A percentile compares a stretch with the other conserved stretches of the same genome.
Evolutionary conservation across 2,888 invertebrate species (phyloP).

Genomic region (Volucella bombylans): DNA sequence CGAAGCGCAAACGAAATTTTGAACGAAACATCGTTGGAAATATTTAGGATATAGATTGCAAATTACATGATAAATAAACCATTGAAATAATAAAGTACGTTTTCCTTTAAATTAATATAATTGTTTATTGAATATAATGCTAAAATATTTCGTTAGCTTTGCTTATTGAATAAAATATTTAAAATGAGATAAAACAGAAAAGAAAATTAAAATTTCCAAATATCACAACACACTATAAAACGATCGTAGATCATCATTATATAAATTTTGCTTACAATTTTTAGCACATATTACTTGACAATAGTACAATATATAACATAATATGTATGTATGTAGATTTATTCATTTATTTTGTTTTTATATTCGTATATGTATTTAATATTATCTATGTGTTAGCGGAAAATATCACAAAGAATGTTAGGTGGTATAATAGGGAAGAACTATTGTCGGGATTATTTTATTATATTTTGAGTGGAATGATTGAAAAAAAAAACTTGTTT

Average conservation of each 20-base stretch:
- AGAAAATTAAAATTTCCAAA: constrained; percentile 36
- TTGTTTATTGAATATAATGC: constrained; percentile 36
- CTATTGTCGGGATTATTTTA: constrained; percentile 33
- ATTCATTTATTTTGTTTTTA: background rate
- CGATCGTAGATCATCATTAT: constrained; percentile 2
- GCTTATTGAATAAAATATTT: constrained; percentile 10
- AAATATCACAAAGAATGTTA: constrained; percentile 69
- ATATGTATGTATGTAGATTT: background rate
- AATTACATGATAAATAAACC: background rate
- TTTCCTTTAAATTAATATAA: constrained; percentile 29
- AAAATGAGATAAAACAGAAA: constrained; percentile 30
- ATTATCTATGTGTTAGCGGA: constrained; percentile 26
- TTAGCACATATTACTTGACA: background rate
- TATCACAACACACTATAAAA: constrained; percentile 51
- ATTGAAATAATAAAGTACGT: background rate
- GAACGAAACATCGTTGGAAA: too few relatives aligned
- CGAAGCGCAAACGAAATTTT: too few relatives aligned
- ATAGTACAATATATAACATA: constrained; percentile 12
- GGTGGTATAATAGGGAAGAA: constrained; percentile 58
- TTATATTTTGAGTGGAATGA: constrained; percentile 2
- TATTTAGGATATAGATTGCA: background rate
- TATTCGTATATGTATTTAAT: constrained; percentile 22
- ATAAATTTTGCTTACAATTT: constrained; percentile 19
- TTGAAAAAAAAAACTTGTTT: background rate
- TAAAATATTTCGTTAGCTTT: constrained; percentile 29